Percentiles rank a stretch among this genome's conserved stretches.
Evolutionary conservation across 2,113 vertebrate genomes (phyloP).

Genomic region (Cheilinus undulatus): DNA sequence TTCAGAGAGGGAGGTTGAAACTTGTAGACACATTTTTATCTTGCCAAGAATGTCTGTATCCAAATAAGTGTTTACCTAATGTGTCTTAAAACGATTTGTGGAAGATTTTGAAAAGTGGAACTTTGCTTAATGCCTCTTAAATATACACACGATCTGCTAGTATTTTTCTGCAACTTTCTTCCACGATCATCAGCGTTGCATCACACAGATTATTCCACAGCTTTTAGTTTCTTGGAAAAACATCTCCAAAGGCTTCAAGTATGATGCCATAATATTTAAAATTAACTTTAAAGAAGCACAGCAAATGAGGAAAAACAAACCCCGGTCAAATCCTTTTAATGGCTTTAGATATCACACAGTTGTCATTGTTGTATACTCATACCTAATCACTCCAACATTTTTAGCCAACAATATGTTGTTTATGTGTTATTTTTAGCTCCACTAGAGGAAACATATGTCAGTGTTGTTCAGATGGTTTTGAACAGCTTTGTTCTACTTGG

Average conservation of each 20-base stretch:
- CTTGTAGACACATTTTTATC: conserved; percentile 15
- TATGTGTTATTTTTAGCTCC: conserved; percentile 40
- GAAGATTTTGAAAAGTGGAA: too few species aligned
- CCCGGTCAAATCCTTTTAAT: neutral
- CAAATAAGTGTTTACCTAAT: neutral
- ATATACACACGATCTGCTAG: neutral
- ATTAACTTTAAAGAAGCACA: neutral
- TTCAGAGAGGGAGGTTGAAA: conserved; percentile 49
- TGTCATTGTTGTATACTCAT: neutral
- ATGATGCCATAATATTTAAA: neutral
- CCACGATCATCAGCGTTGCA: conserved; percentile 15
- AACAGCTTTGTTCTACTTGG: conserved; percentile 25
- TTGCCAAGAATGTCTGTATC: neutral
- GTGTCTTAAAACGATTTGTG: neutral
- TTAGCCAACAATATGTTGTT: conserved; percentile 11
- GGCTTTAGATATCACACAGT: neutral
- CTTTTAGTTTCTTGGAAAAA: conserved; percentile 26
- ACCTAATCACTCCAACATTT: conserved; percentile 5
- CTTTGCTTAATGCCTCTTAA: too few species aligned
- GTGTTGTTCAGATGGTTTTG: conserved; percentile 28
- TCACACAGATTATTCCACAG: conserved; percentile 13
- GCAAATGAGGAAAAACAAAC: neutral
- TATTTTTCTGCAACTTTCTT: conserved; percentile 27
- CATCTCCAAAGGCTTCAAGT: conserved; percentile 4
- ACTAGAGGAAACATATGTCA: conserved; percentile 17